Conservation (phyloP, 1,140 invertebrate genomes). For the Nautilus pompilius region DNA sequence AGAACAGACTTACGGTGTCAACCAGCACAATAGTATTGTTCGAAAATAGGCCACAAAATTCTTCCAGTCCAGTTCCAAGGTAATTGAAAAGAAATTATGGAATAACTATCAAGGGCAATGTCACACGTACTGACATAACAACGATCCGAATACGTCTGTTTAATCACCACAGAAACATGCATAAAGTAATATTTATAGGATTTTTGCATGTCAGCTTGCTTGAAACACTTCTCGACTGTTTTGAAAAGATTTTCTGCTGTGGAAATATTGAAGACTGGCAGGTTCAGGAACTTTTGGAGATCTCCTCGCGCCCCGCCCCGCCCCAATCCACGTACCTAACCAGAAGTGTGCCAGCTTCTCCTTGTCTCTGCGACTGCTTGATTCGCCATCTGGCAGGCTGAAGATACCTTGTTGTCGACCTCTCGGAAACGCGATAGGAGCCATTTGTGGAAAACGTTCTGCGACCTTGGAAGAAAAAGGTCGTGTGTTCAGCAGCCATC, state of each 20-base stretch:
- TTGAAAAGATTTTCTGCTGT: constrained; percentile 9
- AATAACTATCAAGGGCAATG: too few relatives aligned
- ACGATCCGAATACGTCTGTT: neutral
- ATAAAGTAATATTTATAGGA: neutral
- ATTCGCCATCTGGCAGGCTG: constrained; percentile 4
- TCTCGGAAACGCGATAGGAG: constrained; percentile 11
- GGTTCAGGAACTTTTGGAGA: constrained; percentile 4
- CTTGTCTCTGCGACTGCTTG: constrained; percentile 1
- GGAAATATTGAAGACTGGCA: constrained; percentile 9
- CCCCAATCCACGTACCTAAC: too few relatives aligned
- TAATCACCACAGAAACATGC: neutral
- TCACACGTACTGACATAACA: neutral
- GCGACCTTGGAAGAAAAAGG: too few relatives aligned
- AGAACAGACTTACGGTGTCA: constrained; percentile 15
- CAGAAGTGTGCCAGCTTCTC: constrained; percentile 8
- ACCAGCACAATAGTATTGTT: constrained; percentile 18
- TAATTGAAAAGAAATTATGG: too few relatives aligned
- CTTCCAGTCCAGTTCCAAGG: neutral
- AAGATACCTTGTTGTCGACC: constrained; percentile 6
- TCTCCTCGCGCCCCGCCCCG: neutral
- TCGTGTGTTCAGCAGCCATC: too few relatives aligned
- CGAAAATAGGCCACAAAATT: constrained; percentile 4
- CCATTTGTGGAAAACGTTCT: constrained; percentile 13
- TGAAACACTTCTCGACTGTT: constrained; percentile 6
- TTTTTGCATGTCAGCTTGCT: neutral